Evolutionary conservation across 2,888 invertebrate species (phyloP).

Genomic region (Noctua fimbriata): DNA sequence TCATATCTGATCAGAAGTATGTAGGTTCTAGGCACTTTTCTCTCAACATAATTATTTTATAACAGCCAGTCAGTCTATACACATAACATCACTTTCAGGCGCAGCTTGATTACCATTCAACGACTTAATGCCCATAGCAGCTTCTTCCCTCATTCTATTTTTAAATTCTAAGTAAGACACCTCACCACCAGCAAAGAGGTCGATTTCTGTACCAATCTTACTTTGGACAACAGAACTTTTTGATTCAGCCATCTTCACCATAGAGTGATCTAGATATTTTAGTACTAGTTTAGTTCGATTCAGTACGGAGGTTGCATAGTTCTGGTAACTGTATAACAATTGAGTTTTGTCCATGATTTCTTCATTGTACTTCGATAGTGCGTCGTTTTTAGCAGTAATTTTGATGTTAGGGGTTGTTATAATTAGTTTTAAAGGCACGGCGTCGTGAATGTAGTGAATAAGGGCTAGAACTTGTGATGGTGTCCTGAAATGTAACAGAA

Average conservation of each 20-base stretch:
- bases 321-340: constrained; percentile 61
- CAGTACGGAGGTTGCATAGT: constrained; percentile 74
- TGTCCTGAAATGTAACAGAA: constrained; percentile 76
- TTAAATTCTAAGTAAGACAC: constrained; percentile 73
- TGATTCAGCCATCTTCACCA: constrained; percentile 80
- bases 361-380: constrained; percentile 70
- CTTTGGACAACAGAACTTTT: constrained; percentile 68
- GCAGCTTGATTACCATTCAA: constrained; percentile 37
- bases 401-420: constrained; percentile 74
- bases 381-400: constrained; percentile 71
- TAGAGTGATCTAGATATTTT: constrained; percentile 79
- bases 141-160: constrained; percentile 73
- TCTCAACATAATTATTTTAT: neutral
- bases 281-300: constrained; percentile 74
- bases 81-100: constrained; percentile 63
- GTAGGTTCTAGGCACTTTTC: neutral
- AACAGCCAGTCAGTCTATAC: constrained; percentile 60
- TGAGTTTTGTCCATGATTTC: constrained; percentile 38
- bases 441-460: constrained; percentile 83
- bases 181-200: constrained; percentile 78
- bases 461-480: constrained; percentile 80
- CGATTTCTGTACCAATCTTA: constrained; percentile 79
- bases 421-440: constrained; percentile 79
- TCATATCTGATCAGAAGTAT: neutral
- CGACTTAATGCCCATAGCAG: constrained; percentile 66